These are phyloP conservation scores for Ariopsis seemanni DNA, from an alignment of 2,113 vertebrate genomes.

Conservation along the genomic window DNA sequence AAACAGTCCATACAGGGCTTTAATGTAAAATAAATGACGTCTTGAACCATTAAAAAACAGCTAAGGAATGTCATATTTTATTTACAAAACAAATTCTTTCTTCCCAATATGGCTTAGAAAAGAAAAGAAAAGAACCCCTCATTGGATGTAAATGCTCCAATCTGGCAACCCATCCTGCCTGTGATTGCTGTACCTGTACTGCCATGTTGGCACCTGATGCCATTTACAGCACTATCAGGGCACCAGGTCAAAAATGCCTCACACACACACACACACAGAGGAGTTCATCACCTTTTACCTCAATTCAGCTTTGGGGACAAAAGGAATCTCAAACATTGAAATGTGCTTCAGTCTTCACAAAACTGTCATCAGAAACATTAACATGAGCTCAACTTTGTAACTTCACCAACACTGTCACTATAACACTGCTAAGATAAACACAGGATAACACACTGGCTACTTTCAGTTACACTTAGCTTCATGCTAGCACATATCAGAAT, in stretches of 20 bases:
- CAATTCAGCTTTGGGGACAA: neutral
- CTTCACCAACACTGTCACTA: neutral
- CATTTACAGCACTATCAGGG: neutral
- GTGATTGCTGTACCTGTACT: neutral
- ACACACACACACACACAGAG: neutral
- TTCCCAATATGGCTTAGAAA: neutral
- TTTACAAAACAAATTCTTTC: neutral
- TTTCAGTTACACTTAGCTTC: neutral
- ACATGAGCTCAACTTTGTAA: neutral
- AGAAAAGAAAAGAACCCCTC: neutral
- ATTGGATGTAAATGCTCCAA: neutral
- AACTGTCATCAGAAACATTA: neutral
- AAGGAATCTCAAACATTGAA: neutral
- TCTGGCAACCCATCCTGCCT: neutral
- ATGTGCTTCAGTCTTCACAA: neutral
- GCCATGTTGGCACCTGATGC: slow-evolving; percentile 7
- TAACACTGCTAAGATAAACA: neutral
- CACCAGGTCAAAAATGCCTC: slow-evolving; percentile 2
- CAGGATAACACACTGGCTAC: neutral
- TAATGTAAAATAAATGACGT: neutral
- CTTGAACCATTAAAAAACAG: neutral
- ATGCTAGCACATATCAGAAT: neutral
- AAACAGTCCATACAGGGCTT: neutral
- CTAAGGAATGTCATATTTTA: neutral
- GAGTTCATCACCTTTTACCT: neutral